Conservation (phyloP, 2,888 invertebrate species). For the Drosophila atripex region DNA sequence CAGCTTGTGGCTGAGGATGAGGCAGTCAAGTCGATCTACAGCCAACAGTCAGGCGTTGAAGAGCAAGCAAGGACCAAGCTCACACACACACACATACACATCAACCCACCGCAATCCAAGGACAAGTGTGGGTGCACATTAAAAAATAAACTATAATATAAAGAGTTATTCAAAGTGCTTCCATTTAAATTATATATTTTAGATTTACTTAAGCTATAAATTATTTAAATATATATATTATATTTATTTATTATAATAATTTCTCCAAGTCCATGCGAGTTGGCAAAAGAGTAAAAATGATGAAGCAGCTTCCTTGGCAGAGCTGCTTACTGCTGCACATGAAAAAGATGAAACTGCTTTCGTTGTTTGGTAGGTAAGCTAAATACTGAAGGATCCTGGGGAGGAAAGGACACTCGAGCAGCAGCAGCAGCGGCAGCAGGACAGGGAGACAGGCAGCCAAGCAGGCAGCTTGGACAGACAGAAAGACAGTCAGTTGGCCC, state of each 20-base stretch:
- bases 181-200: background rate
- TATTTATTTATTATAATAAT: slow-evolving; percentile 6
- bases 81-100: slow-evolving; percentile 50
- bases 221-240: background rate
- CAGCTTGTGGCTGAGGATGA: slow-evolving; percentile 17
- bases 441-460: slow-evolving; percentile 8
- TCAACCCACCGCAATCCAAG: slow-evolving; percentile 46
- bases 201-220: slow-evolving; percentile 8
- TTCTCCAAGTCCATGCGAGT: slow-evolving; percentile 20
- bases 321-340: slow-evolving; percentile 63
- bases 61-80: slow-evolving; percentile 56
- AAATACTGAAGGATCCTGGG: slow-evolving; percentile 41
- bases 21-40: slow-evolving; percentile 40
- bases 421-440: slow-evolving; percentile 9
- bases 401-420: slow-evolving; percentile 14
- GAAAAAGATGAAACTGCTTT: slow-evolving; percentile 70
- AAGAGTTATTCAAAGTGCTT: background rate
- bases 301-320: slow-evolving; percentile 55
- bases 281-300: slow-evolving; percentile 67
- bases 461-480: slow-evolving; percentile 21
- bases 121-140: slow-evolving; percentile 20
- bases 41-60: slow-evolving; percentile 52
- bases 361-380: slow-evolving; percentile 49
- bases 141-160: slow-evolving; percentile 15
- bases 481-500: slow-evolving; percentile 28